These are phyloP conservation scores for Orthosia incerta DNA, from an alignment of 2,888 invertebrate species.

Conservation along the genomic window DNA sequence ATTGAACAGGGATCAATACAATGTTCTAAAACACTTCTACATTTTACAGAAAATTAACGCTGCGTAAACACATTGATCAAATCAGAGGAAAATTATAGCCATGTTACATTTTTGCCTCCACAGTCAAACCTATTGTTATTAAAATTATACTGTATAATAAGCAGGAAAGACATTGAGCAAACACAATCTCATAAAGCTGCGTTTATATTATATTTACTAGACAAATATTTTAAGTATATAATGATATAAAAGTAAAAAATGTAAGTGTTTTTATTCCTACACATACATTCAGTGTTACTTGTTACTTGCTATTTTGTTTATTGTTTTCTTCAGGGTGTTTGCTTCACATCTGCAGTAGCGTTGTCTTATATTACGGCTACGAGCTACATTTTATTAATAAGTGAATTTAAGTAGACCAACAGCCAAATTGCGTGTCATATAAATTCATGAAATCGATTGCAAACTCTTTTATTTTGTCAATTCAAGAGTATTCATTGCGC, in stretches of 20 bases:
- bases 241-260: slow-evolving; percentile 65
- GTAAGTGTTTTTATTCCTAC: slow-evolving; percentile 43
- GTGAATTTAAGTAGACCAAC: slow-evolving; percentile 17
- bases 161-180: slow-evolving; percentile 56
- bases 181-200: slow-evolving; percentile 60
- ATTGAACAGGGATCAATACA: slow-evolving; percentile 15
- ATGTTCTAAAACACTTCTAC: slow-evolving; percentile 19
- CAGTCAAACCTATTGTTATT: slow-evolving; percentile 24
- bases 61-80: slow-evolving; percentile 9
- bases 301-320: slow-evolving; percentile 26
- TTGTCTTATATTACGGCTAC: slow-evolving; percentile 54
- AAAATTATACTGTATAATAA: slow-evolving; percentile 29
- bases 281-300: slow-evolving; percentile 19
- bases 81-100: slow-evolving; percentile 3
- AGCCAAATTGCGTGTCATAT: too few species aligned
- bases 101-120: slow-evolving; percentile 10
- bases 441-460: too few species aligned
- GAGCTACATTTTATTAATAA: slow-evolving; percentile 29
- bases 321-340: slow-evolving; percentile 24
- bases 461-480: too few species aligned
- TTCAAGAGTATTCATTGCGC: too few species aligned
- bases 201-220: slow-evolving; percentile 49
- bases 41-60: slow-evolving; percentile 13
- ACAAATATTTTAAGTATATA: slow-evolving; percentile 43
- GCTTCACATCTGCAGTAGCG: slow-evolving; percentile 33